Percentiles rank a stretch among this genome's conserved stretches.
Evolutionary conservation across 2,888 invertebrate genomes (phyloP).

Genomic region (Tenthredo livida): DNA sequence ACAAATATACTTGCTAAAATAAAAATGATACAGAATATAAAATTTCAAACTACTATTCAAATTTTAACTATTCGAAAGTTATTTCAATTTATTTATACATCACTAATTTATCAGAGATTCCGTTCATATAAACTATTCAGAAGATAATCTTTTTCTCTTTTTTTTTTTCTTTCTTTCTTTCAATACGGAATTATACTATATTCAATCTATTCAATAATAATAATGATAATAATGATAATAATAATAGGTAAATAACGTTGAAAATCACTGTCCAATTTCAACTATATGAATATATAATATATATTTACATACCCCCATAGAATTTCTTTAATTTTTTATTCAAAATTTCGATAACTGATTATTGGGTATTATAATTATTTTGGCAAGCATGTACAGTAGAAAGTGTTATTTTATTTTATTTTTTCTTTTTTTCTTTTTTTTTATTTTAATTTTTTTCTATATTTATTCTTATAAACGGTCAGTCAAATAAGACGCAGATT

Average conservation of each 20-base stretch:
- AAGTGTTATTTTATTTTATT: no score
- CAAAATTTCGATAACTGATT: neutral
- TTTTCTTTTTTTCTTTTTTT: no score
- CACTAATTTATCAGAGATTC: neutral
- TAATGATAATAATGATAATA: neutral
- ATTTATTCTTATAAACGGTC: neutral
- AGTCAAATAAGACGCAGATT: neutral
- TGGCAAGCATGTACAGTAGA: constrained; percentile 33
- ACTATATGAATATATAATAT: neutral
- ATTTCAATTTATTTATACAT: neutral
- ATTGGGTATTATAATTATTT: constrained; percentile 33
- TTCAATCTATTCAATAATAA: constrained; percentile 2
- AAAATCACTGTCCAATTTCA: constrained; percentile 12
- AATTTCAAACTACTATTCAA: neutral
- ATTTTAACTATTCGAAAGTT: neutral
- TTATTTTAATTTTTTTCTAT: neutral
- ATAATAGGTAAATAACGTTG: neutral
- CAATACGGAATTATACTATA: neutral
- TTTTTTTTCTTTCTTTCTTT: neutral
- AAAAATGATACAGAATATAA: constrained; percentile 7
- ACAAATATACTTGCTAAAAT: constrained; percentile 34
- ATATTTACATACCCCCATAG: constrained; percentile 3
- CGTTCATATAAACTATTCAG: neutral
- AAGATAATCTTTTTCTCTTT: neutral
- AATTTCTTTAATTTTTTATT: neutral